Evolutionary conservation across 1,140 invertebrate species (phyloP).

Genomic region (Bathynomus jamesi): DNA sequence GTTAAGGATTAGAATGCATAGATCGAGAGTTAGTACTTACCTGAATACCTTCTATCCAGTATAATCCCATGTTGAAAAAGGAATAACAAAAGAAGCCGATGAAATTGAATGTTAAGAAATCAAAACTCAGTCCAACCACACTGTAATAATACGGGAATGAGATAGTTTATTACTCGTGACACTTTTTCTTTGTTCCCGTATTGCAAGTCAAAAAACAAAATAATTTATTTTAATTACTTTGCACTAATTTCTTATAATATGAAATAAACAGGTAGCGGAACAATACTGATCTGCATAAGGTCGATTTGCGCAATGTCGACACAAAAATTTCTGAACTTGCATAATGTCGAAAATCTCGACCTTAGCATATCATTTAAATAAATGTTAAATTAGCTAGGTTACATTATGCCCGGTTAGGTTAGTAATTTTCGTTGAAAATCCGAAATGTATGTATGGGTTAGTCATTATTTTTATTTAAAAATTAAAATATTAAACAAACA

Average conservation of each 20-base stretch:
- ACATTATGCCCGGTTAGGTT: too few species aligned
- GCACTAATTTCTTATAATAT: not conserved
- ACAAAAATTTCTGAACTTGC: not conserved
- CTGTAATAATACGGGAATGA: too few species aligned
- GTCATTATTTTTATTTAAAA: too few species aligned
- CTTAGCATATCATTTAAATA: too few species aligned
- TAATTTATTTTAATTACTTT: not conserved
- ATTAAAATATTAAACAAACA: too few species aligned
- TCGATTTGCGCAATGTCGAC: not conserved
- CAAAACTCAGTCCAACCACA: slow-evolving; percentile 94
- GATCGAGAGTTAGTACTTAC: too few species aligned
- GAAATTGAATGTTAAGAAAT: slow-evolving; percentile 85
- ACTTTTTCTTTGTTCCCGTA: not conserved
- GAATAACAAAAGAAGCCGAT: slow-evolving; percentile 88
- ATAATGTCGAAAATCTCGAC: too few species aligned
- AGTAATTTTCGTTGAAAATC: too few species aligned
- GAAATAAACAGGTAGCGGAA: not conserved
- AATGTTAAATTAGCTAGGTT: too few species aligned
- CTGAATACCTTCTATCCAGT: slow-evolving; percentile 69
- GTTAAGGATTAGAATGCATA: too few species aligned
- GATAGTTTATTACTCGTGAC: too few species aligned
- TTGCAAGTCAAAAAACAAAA: not conserved
- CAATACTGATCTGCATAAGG: not conserved
- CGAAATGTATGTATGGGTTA: too few species aligned
- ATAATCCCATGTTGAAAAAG: slow-evolving; percentile 86